Conservation (phyloP, 64 coral and sea anemone genomes). For the Dendrophyllia cribrosa region DNA sequence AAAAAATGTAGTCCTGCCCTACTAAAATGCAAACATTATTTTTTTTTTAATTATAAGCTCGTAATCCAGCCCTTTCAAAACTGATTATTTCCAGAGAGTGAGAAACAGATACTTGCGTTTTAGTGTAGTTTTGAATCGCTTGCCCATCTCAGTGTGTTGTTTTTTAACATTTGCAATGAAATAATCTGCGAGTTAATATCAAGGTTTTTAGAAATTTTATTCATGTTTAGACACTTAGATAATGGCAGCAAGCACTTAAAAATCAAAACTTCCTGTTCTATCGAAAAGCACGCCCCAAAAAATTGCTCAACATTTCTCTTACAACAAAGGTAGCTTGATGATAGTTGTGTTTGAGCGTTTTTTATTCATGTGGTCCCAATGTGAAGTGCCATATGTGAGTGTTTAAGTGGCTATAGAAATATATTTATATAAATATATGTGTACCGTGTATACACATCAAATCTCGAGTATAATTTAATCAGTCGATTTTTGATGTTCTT, state of each 20-base stretch:
- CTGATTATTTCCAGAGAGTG: too few relatives aligned
- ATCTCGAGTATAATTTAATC: neutral
- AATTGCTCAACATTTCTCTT: neutral
- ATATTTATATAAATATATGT: constrained; percentile 16
- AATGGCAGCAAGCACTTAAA: neutral
- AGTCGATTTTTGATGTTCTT: neutral
- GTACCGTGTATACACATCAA: neutral
- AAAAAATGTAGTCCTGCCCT: neutral
- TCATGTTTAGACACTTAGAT: neutral
- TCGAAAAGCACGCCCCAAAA: neutral
- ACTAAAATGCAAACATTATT: neutral
- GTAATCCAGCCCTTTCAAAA: too few relatives aligned
- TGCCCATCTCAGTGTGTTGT: neutral
- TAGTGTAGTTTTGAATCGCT: neutral
- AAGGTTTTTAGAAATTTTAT: neutral
- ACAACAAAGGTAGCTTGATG: neutral
- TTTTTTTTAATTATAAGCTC: too few relatives aligned
- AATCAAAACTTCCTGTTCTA: constrained; percentile 5
- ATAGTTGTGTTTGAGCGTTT: neutral
- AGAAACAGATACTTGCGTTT: neutral
- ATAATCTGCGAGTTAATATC: neutral
- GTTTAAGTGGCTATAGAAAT: constrained; percentile 30
- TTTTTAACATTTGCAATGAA: too few relatives aligned
- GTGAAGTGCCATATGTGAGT: constrained; percentile 34
- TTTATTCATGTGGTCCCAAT: neutral